Conservation (phyloP, 2,113 vertebrate species). For the Gyps fulvus region DNA sequence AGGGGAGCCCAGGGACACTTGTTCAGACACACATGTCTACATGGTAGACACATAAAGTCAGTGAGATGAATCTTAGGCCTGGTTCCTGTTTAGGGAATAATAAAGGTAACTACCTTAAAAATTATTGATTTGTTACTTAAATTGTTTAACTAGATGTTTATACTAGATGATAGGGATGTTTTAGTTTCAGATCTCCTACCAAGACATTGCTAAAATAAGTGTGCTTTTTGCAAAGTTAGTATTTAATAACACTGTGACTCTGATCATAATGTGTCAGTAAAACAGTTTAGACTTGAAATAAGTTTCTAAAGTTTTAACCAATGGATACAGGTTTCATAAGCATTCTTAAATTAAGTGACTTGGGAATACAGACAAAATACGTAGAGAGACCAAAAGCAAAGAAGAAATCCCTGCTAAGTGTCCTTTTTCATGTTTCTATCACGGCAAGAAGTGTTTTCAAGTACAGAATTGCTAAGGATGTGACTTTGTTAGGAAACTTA, state of each 20-base stretch:
- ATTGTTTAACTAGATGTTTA: not conserved
- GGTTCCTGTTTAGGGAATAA: not conserved
- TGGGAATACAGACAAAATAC: not conserved
- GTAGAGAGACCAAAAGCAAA: not conserved
- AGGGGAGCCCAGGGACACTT: not conserved
- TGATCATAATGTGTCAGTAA: not conserved
- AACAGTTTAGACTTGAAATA: not conserved
- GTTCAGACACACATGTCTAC: rapidly evolving
- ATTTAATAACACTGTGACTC: not conserved
- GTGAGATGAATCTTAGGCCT: not conserved
- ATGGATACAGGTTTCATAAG: not conserved
- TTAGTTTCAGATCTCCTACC: not conserved
- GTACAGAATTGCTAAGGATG: not conserved
- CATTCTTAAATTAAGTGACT: not conserved
- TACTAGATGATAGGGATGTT: not conserved
- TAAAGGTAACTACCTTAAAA: not conserved
- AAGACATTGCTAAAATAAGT: not conserved
- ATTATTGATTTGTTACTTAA: not conserved
- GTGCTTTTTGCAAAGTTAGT: not conserved
- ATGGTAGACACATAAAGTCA: not conserved
- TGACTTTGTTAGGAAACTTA: not conserved
- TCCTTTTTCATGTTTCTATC: not conserved
- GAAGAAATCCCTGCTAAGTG: not conserved
- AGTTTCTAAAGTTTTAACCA: not conserved
- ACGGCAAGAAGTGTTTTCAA: not conserved